Base-by-base conservation (phyloP, 2,797 vertebrate species). In the Falco concolor region DNA sequence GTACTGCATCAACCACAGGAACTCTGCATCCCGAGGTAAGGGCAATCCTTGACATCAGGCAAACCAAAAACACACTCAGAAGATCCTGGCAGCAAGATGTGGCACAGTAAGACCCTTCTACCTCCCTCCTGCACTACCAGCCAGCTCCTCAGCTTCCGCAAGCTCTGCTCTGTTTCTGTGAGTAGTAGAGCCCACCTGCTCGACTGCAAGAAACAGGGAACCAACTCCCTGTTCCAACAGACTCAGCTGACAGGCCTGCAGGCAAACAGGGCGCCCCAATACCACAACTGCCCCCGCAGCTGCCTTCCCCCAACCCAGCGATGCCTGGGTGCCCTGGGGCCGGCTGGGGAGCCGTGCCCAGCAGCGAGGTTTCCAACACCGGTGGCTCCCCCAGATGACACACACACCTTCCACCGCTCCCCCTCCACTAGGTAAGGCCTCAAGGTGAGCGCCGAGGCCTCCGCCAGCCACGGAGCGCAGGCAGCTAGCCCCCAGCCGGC, bases 341-440 rank as follows among this genome's bases (percentile, higher is more conserved):
- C 13, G 5, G 7, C 42, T 5, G 4, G 9, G 32, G 12, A 52
- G 28, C n/a, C 9, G 2, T 9, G 17, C 50, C 15, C 30, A 12
- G 22, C 34, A 44, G 13, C 14, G 0, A 36, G 27, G 8, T 1
- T 34, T 8, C 65, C 32, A 28, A 28, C 30, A 4, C 12, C 27
- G 1, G 30, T 2, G 6, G 14, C 5, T 8, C 4, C 8, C 13
- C 16, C 11, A 2, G 4, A 7, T 11, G 25, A 0, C 12, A 2
- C 17, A 1, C 16, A 3, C 24, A 2, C 14, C 8, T 12, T 4
- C 4, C 18, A 10, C 10, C 13, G 0, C 14, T 5, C 13, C 11
- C 4, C 14, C 42, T n/a, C 25, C 21, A 10, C 13, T 38, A 5
- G 4, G 9, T 2, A 14, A 25, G 8, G 8, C 34, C 28, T 16